A percentile compares a stretch with the other conserved stretches of the same genome.
phyloP scores from a whole-genome alignment of 2,113 vertebrate genomes.

The Syngnathoides biaculeatus region DNA sequence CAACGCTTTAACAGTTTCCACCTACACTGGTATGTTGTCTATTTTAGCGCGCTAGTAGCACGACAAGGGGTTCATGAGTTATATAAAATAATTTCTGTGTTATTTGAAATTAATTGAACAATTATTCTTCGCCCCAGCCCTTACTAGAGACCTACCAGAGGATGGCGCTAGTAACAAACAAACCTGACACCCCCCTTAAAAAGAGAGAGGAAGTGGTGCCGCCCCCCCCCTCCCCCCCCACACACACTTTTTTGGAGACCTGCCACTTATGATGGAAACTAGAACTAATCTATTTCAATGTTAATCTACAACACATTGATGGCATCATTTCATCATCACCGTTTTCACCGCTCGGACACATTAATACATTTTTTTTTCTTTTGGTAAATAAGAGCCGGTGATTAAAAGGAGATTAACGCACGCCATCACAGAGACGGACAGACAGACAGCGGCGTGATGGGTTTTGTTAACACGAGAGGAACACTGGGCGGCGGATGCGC shows the following conservation, averaged over 20 bases:
- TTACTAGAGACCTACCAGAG: constrained; percentile 43
- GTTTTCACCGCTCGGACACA: constrained; percentile 41
- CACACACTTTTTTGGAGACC: constrained; percentile 72
- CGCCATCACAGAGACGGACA: constrained; percentile 60
- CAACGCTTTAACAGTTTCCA: no score
- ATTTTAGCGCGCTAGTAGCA: no score
- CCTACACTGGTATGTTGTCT: no score
- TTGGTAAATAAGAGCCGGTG: constrained; percentile 71
- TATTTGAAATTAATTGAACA: no score
- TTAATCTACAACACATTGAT: constrained; percentile 74
- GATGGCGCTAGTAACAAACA: constrained; percentile 63
- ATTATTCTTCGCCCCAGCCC: not conserved
- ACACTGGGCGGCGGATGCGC: constrained; percentile 70
- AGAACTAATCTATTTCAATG: constrained; percentile 77
- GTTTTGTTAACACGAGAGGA: constrained; percentile 70
- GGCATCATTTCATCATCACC: constrained; percentile 73
- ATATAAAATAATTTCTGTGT: no score
- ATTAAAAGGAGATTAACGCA: constrained; percentile 73
- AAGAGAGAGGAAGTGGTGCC: constrained; percentile 11
- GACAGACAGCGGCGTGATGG: constrained; percentile 65
- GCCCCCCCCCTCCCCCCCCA: no score
- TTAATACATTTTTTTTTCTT: constrained; percentile 60
- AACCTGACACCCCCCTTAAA: constrained; percentile 6
- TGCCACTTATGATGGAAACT: constrained; percentile 75
- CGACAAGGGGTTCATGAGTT: no score